Evolutionary conservation across 2,888 invertebrate species (phyloP).

Genomic region (Cheilosia urbana): DNA sequence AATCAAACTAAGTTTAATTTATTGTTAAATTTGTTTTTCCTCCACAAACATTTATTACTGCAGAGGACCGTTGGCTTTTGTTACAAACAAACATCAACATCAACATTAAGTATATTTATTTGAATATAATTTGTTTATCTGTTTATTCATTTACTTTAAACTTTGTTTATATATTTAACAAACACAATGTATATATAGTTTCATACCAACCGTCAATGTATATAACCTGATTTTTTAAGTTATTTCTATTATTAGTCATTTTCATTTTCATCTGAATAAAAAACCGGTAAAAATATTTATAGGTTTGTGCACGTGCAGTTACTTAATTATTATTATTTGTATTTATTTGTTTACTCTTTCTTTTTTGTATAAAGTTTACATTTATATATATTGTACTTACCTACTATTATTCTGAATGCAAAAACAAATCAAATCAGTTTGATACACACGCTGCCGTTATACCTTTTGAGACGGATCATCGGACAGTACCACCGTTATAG

Average conservation of each 20-base stretch:
- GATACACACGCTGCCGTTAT: slow-evolving; percentile 24
- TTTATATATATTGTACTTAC: background rate
- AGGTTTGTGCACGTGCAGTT: slow-evolving; percentile 3
- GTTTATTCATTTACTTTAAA: slow-evolving; percentile 29
- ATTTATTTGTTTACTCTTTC: slow-evolving; percentile 10
- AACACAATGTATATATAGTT: slow-evolving; percentile 49
- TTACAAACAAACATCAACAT: slow-evolving; percentile 49
- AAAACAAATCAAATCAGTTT: slow-evolving; percentile 3
- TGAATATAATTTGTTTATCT: slow-evolving; percentile 14
- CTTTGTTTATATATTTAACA: slow-evolving; percentile 55
- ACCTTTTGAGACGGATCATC: slow-evolving; percentile 83
- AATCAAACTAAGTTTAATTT: slow-evolving; percentile 20
- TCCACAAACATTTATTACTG: background rate
- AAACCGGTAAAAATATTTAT: slow-evolving; percentile 52
- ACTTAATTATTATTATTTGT: slow-evolving; percentile 2
- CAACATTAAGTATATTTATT: slow-evolving; percentile 25
- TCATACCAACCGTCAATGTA: background rate
- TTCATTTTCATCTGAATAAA: slow-evolving; percentile 41
- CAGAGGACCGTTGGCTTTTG: slow-evolving; percentile 11
- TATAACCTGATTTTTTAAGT: slow-evolving; percentile 55
- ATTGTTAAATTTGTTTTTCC: slow-evolving; percentile 1
- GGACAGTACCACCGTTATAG: slow-evolving; percentile 87
- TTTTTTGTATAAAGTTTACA: slow-evolving; percentile 48
- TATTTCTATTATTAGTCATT: slow-evolving; percentile 55
- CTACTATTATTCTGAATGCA: slow-evolving; percentile 4